Conservation (phyloP, 2,888 invertebrate species). For the Dolomedes plantarius region DNA sequence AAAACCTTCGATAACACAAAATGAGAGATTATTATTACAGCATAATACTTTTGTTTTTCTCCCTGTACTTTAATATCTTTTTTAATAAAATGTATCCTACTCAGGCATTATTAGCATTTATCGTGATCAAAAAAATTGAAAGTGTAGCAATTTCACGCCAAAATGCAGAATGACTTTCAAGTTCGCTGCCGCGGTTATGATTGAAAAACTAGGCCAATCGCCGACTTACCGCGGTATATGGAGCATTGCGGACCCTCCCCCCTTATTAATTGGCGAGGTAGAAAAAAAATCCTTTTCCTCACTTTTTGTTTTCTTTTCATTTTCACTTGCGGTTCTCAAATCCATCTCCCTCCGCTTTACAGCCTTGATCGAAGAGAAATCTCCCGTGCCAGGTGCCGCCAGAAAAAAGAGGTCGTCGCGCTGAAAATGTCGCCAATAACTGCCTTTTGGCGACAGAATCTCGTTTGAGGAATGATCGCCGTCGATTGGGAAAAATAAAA, state of each 20-base stretch:
- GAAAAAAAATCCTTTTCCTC: slow-evolving; percentile 24
- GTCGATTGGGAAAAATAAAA: background rate
- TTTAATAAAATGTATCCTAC: too few species aligned
- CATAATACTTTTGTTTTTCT: too few species aligned
- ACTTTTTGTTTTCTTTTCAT: slow-evolving; percentile 18
- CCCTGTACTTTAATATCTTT: too few species aligned
- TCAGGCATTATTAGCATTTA: background rate
- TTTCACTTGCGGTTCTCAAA: slow-evolving; percentile 5
- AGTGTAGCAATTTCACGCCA: background rate
- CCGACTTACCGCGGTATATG: slow-evolving; percentile 50
- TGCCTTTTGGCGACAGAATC: slow-evolving; percentile 38
- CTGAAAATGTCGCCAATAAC: slow-evolving; percentile 43
- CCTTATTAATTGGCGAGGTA: slow-evolving; percentile 45
- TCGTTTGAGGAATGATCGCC: background rate
- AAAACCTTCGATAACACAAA: too few species aligned
- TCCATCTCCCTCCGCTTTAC: slow-evolving; percentile 27
- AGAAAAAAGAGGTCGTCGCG: slow-evolving; percentile 53
- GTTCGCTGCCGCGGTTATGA: slow-evolving; percentile 2
- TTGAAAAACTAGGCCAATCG: slow-evolving; percentile 39
- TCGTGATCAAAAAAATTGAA: background rate
- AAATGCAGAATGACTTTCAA: background rate
- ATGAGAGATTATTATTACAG: too few species aligned
- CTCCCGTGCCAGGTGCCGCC: slow-evolving; percentile 29
- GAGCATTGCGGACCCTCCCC: slow-evolving; percentile 62
- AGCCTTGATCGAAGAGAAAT: slow-evolving; percentile 21